Evolutionary conservation across 2,797 vertebrate species (phyloP), one percentile per base, ranked within the genome.

Genomic region (Atherinosoma microstoma): DNA sequence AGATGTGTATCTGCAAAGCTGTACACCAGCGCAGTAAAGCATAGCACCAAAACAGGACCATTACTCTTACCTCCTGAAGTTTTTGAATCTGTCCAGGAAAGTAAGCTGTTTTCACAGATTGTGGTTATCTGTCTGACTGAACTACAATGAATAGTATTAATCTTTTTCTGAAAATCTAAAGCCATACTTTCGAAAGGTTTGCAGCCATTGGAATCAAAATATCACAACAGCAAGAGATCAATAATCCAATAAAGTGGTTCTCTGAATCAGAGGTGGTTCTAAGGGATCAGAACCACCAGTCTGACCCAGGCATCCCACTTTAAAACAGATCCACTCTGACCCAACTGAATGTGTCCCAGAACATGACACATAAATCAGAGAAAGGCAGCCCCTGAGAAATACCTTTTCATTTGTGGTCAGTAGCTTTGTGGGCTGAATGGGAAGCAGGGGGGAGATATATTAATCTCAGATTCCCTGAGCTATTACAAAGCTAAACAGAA

Each of bases 341-440:
- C 76, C 38, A 68, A 67, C 73, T 73, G 76, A 78, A 64, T 86
- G 12, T 58, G 60, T 67, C 53, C 66, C 63, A 87, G 73, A 91
- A 85, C 62, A 64, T 65, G 65, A 77, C 58, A 72, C 65, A 87
- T 83, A 79, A 83, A 85, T 89, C 84, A 87, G 79, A 85, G 79
- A 65, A 73, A 87, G 22, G 38, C 47, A 75, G 60, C 73, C 73
- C 60, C 11, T 0, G 53, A 82, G 84, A 88, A 22, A 42, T 74
- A 57, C 40, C 61, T 75, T 72, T 63, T 78, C 30, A 32, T 77
- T 86, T 89, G 83, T 82, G 78, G 82, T 83, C 76, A 76, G 57
- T 63, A 75, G 68, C 73, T 85, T 47, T 82, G 34, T 75, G 36
- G 74, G 74, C 72, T 83, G 68, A 84, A 65, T 34, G 32, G 75